A percentile compares a stretch with the other conserved stretches of the same genome.
Evolutionary conservation across 1,140 invertebrate species (phyloP).

Genomic region (Eciton burchellii): DNA sequence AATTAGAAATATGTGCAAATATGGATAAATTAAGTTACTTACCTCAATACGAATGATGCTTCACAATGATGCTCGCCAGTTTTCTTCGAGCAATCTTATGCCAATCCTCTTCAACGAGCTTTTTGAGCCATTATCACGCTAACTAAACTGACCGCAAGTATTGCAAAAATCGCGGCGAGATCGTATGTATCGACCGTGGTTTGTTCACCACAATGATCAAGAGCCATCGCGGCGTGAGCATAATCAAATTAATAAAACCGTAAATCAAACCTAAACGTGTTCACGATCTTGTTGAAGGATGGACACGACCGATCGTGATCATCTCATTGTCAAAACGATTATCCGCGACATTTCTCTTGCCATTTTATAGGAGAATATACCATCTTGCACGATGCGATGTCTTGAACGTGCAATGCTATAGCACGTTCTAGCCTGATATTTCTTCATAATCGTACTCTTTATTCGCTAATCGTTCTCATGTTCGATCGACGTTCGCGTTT

Average conservation of each 20-base stretch:
- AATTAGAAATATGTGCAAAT: too few relatives aligned
- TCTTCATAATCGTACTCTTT: too few relatives aligned
- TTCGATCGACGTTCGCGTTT: too few relatives aligned
- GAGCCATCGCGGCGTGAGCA: slow-evolving; percentile 35
- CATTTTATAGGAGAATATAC: slow-evolving; percentile 44
- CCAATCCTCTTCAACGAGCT: not conserved
- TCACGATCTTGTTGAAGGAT: slow-evolving; percentile 13
- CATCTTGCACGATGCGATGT: too few relatives aligned
- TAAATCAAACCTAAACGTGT: slow-evolving; percentile 13
- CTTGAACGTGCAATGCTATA: too few relatives aligned
- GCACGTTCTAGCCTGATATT: too few relatives aligned
- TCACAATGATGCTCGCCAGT: slow-evolving; percentile 63
- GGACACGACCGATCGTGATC: slow-evolving; percentile 30
- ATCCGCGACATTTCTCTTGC: not conserved
- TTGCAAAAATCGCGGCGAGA: slow-evolving; percentile 51
- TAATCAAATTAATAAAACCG: too few relatives aligned
- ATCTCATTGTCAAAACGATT: slow-evolving; percentile 33
- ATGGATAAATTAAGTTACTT: slow-evolving; percentile 4
- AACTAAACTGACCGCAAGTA: slow-evolving; percentile 41
- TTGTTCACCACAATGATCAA: slow-evolving; percentile 36
- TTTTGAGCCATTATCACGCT: slow-evolving; percentile 14
- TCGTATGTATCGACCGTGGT: slow-evolving; percentile 37
- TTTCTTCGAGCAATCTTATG: not conserved
- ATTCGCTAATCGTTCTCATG: too few relatives aligned
- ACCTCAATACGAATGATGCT: slow-evolving; percentile 73